Evolutionary conservation across 2,797 vertebrate species (phyloP).

Genomic region (Acrocephalus scirpaceus): DNA sequence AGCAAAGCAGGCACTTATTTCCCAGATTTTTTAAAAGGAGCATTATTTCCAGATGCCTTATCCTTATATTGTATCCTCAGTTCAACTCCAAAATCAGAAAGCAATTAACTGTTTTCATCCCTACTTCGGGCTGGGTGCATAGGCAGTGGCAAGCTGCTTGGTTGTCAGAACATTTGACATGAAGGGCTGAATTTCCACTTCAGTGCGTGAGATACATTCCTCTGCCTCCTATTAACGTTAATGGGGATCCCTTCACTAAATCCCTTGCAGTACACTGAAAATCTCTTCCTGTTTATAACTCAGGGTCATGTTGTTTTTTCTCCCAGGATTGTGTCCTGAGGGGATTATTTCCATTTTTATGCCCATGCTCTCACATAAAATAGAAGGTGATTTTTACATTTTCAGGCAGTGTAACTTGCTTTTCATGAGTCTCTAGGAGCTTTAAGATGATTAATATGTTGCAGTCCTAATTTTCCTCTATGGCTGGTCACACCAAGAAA

Average conservation of each 20-base stretch:
- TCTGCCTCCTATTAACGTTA: not conserved
- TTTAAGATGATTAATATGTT: not conserved
- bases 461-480: not conserved
- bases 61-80: not conserved
- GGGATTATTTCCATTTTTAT: conserved; percentile 60
- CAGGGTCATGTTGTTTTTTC: not conserved
- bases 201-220: not conserved
- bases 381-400: conserved; percentile 4
- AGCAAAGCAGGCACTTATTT: not conserved
- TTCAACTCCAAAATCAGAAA: conserved; percentile 23
- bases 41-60: conserved; percentile 9
- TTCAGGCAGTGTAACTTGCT: conserved; percentile 1
- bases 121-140: not conserved
- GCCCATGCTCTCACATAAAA: not conserved
- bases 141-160: not conserved
- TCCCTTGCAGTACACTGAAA: conserved; percentile 26
- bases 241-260: conserved; percentile 46
- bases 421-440: not conserved
- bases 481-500: not conserved
- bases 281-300: conserved; percentile 53
- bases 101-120: conserved; percentile 20
- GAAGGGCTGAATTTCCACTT: not conserved
- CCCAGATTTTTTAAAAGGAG: conserved; percentile 1
- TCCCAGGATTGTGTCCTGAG: not conserved
- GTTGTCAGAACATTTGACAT: not conserved